Conservation (phyloP, 2,113 vertebrate species). For the Scopus umbretta region DNA sequence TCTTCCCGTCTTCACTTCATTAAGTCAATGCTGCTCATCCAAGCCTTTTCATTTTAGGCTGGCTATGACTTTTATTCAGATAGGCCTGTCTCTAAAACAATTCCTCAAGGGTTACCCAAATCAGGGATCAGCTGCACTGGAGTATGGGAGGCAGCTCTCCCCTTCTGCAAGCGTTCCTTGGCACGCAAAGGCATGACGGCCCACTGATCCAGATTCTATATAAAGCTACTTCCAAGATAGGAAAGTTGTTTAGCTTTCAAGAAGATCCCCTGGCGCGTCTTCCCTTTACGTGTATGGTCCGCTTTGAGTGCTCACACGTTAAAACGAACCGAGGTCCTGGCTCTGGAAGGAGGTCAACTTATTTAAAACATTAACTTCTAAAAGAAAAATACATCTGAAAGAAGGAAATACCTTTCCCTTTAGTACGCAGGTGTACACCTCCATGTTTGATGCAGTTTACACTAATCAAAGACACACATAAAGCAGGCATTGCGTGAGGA, state of each 20-base stretch:
- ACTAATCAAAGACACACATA: background rate
- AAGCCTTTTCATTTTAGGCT: background rate
- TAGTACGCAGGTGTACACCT: fast-evolving
- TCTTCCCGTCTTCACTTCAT: slow-evolving; percentile 8
- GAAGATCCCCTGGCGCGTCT: background rate
- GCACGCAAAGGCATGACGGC: background rate
- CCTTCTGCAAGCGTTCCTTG: fast-evolving
- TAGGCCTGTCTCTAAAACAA: background rate
- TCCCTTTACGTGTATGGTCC: background rate
- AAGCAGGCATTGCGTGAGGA: background rate
- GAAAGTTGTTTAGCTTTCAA: background rate
- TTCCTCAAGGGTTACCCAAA: background rate
- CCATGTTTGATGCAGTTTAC: background rate
- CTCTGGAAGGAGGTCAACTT: background rate
- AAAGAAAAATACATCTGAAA: background rate
- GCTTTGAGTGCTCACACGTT: background rate
- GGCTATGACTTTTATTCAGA: background rate
- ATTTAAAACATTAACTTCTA: background rate
- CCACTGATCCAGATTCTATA: background rate
- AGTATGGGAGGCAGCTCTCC: background rate
- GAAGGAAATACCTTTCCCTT: background rate
- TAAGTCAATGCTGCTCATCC: background rate
- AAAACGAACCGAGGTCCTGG: background rate
- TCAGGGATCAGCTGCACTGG: background rate
- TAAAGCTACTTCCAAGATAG: background rate